A percentile compares a stretch with the other conserved stretches of the same genome.
phyloP scores from a whole-genome alignment of 1,140 invertebrate species.

The Megalonaias nervosa region DNA sequence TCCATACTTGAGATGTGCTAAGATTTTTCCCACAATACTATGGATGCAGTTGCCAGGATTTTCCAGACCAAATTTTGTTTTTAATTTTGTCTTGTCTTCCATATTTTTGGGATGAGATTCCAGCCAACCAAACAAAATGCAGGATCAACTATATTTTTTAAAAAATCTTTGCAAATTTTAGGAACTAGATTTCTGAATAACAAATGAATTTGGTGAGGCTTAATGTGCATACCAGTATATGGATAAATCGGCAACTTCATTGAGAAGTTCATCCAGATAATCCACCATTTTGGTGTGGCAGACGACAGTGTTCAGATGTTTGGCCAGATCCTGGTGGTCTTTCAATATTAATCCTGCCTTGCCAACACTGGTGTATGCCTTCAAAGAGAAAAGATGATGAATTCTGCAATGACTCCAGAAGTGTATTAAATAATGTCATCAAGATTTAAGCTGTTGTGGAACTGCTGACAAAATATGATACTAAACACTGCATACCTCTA shows the following conservation, averaged over 20 bases:
- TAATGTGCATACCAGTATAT: conserved; percentile 84
- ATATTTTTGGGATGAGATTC: not conserved
- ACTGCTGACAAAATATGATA: too few species aligned
- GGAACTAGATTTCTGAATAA: not conserved
- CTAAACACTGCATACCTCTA: too few species aligned
- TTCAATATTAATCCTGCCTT: conserved; percentile 87
- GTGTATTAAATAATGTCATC: too few species aligned
- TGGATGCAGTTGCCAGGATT: too few species aligned
- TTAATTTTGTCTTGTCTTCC: too few species aligned
- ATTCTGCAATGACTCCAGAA: too few species aligned
- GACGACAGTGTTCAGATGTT: conserved; percentile 93
- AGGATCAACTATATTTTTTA: not conserved
- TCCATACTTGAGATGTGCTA: too few species aligned
- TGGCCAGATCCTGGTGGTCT: conserved; percentile 90
- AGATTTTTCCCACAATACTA: too few species aligned
- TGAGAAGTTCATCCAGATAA: conserved; percentile 96
- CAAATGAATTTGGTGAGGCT: not conserved
- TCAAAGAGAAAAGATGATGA: conserved; percentile 22
- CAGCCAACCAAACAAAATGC: not conserved
- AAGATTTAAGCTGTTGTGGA: too few species aligned
- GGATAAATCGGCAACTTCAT: conserved; percentile 97
- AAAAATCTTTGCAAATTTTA: not conserved
- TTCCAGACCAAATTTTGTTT: too few species aligned
- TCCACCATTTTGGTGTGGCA: conserved; percentile 99
- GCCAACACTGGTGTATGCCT: conserved; percentile 90